phyloP scores from a whole-genome alignment of 53 echinoderm and acorn worm genomes.

The Henricia sp. region DNA sequence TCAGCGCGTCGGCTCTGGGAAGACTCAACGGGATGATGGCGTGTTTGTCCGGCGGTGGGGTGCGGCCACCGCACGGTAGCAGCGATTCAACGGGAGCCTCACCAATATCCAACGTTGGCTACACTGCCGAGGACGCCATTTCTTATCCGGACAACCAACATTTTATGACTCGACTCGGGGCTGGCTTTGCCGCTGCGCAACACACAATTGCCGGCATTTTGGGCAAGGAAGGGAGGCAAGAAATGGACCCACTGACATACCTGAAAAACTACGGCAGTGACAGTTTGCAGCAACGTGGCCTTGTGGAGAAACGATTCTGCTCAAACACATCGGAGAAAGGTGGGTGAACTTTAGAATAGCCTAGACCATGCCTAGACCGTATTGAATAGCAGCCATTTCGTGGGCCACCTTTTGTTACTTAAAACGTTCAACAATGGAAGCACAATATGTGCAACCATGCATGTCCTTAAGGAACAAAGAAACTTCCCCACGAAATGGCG shows the following conservation, averaged over 20 bases:
- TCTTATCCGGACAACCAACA: slow-evolving; percentile 3
- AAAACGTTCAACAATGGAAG: no score
- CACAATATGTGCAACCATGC: no score
- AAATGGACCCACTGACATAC: slow-evolving; percentile 3
- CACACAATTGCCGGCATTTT: slow-evolving; percentile 69
- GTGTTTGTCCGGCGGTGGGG: slow-evolving; percentile 35
- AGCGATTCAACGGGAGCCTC: neutral
- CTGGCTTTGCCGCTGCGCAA: slow-evolving; percentile 14
- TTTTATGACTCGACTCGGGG: neutral
- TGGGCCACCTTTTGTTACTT: no score
- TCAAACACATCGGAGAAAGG: slow-evolving; percentile 19
- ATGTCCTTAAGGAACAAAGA: no score
- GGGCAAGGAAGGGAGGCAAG: slow-evolving; percentile 53
- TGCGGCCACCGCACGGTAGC: neutral
- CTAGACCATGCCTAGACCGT: no score
- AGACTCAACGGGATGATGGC: slow-evolving; percentile 59
- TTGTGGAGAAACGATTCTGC: neutral
- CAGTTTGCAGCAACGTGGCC: slow-evolving; percentile 23
- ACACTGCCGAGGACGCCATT: neutral
- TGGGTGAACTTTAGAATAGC: no score
- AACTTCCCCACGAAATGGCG: no score
- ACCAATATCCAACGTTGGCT: neutral
- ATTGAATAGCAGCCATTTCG: no score
- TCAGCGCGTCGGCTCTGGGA: slow-evolving; percentile 53
- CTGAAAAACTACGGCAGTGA: neutral